Percentiles rank a stretch among this genome's conserved stretches.
Evolutionary conservation across 2,113 vertebrate species (phyloP).

Genomic region (Rhynchomys soricoides): DNA sequence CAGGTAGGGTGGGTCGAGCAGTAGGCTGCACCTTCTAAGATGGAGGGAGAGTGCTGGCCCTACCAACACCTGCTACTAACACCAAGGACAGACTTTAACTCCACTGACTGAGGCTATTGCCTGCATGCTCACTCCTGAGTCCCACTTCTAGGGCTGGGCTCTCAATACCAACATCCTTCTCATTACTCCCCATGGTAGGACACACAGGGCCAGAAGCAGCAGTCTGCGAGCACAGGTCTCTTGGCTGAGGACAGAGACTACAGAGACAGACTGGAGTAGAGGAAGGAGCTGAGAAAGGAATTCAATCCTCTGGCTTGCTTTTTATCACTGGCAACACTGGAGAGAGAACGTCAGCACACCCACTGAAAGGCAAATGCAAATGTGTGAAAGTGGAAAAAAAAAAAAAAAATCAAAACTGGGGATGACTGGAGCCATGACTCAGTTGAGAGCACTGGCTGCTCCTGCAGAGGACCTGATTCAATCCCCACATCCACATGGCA

Average conservation of each 20-base stretch:
- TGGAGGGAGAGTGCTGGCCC: neutral
- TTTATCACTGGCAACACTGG: neutral
- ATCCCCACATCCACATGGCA: neutral
- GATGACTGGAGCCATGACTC: neutral
- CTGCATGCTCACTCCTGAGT: no score
- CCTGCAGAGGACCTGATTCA: neutral
- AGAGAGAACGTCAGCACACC: neutral
- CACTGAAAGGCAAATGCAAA: neutral
- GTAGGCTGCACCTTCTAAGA: neutral
- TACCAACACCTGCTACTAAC: fast-evolving
- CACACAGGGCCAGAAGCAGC: neutral
- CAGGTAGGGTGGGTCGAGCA: fast-evolving
- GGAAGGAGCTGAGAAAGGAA: neutral
- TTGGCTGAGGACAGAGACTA: no score
- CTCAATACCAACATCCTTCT: no score
- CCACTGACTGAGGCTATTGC: neutral
- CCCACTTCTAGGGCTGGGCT: neutral
- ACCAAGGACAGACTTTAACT: neutral
- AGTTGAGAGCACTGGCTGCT: neutral
- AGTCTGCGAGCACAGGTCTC: neutral
- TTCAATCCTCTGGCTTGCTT: neutral
- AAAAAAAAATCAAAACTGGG: neutral
- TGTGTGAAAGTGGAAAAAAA: neutral
- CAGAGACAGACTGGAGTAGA: neutral
- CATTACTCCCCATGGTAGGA: no score